Conservation (phyloP, 2,888 invertebrate species). For the Brenthis ino region DNA sequence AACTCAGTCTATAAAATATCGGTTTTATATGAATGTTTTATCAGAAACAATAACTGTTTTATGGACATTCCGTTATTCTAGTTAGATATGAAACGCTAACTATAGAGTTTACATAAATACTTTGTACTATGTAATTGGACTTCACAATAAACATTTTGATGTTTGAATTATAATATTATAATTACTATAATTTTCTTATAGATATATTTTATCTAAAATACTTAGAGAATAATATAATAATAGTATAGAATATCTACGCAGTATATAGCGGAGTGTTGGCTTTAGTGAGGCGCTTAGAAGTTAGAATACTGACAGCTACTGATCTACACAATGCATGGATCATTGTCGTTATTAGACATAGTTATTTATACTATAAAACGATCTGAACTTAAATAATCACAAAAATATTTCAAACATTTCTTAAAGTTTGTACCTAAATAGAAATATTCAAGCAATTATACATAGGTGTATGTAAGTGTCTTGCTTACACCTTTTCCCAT, state of each 20-base stretch:
- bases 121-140: constrained; percentile 32
- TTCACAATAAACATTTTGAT: constrained; percentile 28
- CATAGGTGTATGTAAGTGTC: too few relatives aligned
- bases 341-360: constrained; percentile 15
- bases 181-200: constrained; percentile 19
- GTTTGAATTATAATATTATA: constrained; percentile 12
- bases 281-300: constrained; percentile 30
- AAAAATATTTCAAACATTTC: too few relatives aligned
- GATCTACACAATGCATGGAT: constrained; percentile 34
- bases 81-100: constrained; percentile 32
- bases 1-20: neutral
- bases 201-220: neutral
- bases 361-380: constrained; percentile 7
- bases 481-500: constrained; percentile 7
- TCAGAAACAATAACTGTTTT: constrained; percentile 23
- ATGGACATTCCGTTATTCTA: constrained; percentile 29
- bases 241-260: neutral
- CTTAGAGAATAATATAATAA: too few relatives aligned
- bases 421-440: too few relatives aligned
- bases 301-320: constrained; percentile 26
- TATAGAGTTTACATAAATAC: constrained; percentile 30
- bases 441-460: neutral
- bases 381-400: too few relatives aligned
- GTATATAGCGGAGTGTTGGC: constrained; percentile 3
- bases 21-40: constrained; percentile 1